These are phyloP conservation scores for Lasius fuliginosus DNA, from an alignment of 2,888 invertebrate species.

Conservation along the genomic window DNA sequence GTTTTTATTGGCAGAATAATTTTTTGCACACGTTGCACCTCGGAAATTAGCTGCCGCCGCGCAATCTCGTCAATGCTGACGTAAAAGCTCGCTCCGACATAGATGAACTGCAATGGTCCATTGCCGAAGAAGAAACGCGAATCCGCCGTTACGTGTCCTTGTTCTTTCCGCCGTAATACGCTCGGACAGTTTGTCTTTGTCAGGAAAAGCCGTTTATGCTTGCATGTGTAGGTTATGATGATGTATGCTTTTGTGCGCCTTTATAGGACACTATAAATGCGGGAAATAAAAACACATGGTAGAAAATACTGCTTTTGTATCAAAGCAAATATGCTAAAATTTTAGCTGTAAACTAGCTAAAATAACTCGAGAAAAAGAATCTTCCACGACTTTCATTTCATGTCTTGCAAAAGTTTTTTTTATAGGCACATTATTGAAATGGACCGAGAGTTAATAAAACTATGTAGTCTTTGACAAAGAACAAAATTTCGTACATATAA, in stretches of 20 bases:
- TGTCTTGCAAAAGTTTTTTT: not conserved
- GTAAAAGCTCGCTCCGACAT: constrained; percentile 20
- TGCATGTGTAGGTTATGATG: constrained; percentile 2
- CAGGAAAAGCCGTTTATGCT: constrained; percentile 42
- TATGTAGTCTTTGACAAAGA: not conserved
- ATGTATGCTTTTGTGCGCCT: constrained; percentile 20
- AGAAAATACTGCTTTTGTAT: constrained; percentile 41
- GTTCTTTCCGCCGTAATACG: constrained; percentile 36
- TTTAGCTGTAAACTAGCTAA: constrained; percentile 10
- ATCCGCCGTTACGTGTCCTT: constrained; percentile 21
- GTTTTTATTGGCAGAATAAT: constrained; percentile 73
- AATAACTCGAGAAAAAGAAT: not conserved
- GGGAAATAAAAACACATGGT: constrained; percentile 15
- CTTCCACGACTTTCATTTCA: not conserved
- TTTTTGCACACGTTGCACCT: constrained; percentile 44
- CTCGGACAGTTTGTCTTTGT: constrained; percentile 43
- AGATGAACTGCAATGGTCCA: not conserved
- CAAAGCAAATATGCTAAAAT: constrained; percentile 26
- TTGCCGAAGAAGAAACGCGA: constrained; percentile 35
- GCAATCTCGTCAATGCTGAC: constrained; percentile 22
- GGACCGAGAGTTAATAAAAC: not conserved
- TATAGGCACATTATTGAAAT: not conserved
- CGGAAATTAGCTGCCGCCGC: constrained; percentile 46
- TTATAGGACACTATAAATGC: constrained; percentile 39
- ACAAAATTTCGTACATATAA: not conserved